phyloP scores from a whole-genome alignment of 2,888 invertebrate species.

The Lydus trimaculatus region DNA sequence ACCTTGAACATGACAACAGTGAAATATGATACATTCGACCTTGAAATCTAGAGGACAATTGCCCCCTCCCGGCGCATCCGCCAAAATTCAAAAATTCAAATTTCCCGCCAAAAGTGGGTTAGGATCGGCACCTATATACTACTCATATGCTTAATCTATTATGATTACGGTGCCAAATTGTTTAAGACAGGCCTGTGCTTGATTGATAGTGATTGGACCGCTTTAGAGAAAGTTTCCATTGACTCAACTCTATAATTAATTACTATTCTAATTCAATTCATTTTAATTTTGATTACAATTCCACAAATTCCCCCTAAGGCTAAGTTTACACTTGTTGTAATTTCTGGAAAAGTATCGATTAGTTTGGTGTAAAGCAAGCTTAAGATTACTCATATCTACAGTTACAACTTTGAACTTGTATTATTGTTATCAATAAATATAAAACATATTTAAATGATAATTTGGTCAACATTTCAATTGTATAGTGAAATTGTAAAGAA shows the following conservation, averaged over 20 bases:
- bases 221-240: neutral
- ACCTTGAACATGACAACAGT: too few species aligned
- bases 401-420: neutral
- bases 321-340: neutral
- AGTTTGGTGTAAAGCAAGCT: neutral
- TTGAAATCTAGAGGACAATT: too few species aligned
- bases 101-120: too few species aligned
- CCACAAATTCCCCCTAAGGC: neutral
- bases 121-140: too few species aligned
- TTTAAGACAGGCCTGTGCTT: too few species aligned
- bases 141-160: too few species aligned
- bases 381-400: neutral
- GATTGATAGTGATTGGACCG: too few species aligned
- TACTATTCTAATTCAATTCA: neutral
- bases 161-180: too few species aligned
- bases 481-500: neutral
- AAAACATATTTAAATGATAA: neutral
- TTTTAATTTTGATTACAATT: neutral
- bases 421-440: neutral
- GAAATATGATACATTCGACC: too few species aligned
- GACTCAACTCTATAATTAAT: neutral
- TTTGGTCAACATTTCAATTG: neutral
- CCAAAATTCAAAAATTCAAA: too few species aligned
- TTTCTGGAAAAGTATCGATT: too few species aligned
- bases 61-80: too few species aligned